A percentile compares a stretch with the other conserved stretches of the same genome.
Evolutionary conservation across 35 echinoderm and acorn worm species (phyloP).

Genomic region (Stichopus chloronotus): DNA sequence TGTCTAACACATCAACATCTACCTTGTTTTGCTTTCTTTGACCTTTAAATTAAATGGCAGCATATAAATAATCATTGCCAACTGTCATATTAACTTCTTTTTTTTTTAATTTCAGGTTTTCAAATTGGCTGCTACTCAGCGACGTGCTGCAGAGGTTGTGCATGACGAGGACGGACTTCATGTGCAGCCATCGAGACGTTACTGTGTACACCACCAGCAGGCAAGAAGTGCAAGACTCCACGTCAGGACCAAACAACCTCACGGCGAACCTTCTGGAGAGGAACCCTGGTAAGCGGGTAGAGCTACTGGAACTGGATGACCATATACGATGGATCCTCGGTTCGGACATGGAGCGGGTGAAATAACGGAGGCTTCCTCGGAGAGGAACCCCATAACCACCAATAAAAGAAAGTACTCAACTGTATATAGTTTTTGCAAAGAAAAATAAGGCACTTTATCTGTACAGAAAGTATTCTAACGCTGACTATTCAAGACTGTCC

Average conservation of each 20-base stretch:
- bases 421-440: background rate
- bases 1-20: no score
- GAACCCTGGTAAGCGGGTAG: conserved; percentile 19
- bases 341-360: conserved; percentile 28
- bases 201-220: background rate
- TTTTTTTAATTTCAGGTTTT: conserved; percentile 51
- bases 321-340: conserved; percentile 47
- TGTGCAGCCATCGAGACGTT: conserved; percentile 42
- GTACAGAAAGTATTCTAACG: background rate
- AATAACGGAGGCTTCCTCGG: conserved; percentile 23
- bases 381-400: background rate
- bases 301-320: conserved; percentile 53
- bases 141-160: conserved; percentile 60
- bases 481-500: no score
- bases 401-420: conserved; percentile 33
- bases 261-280: background rate
- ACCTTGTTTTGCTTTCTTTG: no score
- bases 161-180: conserved; percentile 54
- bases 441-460: conserved; percentile 12
- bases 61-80: no score
- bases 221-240: conserved; percentile 13
- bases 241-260: background rate
- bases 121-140: conserved; percentile 73
- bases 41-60: no score
- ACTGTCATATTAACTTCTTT: background rate